Percentiles rank a stretch among this genome's conserved stretches.
Evolutionary conservation across 2,888 invertebrate genomes (phyloP).

Genomic region (Cephalotes varians): DNA sequence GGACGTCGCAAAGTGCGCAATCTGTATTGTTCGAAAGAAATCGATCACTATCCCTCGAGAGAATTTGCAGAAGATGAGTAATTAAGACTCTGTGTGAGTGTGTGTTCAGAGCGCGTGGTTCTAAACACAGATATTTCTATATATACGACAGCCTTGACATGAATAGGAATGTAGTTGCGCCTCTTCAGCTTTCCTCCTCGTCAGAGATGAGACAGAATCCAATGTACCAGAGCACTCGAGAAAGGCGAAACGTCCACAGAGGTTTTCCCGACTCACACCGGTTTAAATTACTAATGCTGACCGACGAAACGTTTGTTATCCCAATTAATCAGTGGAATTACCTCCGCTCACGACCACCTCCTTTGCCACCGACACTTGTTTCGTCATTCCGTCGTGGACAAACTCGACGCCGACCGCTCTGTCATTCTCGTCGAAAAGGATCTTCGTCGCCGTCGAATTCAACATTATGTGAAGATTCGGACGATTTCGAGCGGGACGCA

Average conservation of each 20-base stretch:
- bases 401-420: slow-evolving; percentile 93
- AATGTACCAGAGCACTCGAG: background rate
- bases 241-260: background rate
- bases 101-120: background rate
- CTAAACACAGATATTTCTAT: slow-evolving; percentile 31
- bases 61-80: slow-evolving; percentile 23
- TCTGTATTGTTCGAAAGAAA: slow-evolving; percentile 29
- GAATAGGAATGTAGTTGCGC: slow-evolving; percentile 1
- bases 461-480: slow-evolving; percentile 94
- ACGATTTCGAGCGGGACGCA: slow-evolving; percentile 92
- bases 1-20: slow-evolving; percentile 22
- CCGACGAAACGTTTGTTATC: background rate
- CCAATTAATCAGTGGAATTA: slow-evolving; percentile 59
- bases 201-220: background rate
- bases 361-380: slow-evolving; percentile 89
- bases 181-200: background rate
- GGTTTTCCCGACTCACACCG: background rate
- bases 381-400: slow-evolving; percentile 86
- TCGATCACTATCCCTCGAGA: slow-evolving; percentile 29
- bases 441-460: slow-evolving; percentile 92
- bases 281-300: background rate
- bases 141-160: background rate
- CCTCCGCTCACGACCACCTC: slow-evolving; percentile 89
- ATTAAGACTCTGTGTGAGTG: slow-evolving; percentile 3
- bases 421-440: slow-evolving; percentile 90